Evolutionary conservation across 2,113 vertebrate genomes (phyloP), one percentile per base, ranked within the genome.

Genomic region (Stigmatopora argus): DNA sequence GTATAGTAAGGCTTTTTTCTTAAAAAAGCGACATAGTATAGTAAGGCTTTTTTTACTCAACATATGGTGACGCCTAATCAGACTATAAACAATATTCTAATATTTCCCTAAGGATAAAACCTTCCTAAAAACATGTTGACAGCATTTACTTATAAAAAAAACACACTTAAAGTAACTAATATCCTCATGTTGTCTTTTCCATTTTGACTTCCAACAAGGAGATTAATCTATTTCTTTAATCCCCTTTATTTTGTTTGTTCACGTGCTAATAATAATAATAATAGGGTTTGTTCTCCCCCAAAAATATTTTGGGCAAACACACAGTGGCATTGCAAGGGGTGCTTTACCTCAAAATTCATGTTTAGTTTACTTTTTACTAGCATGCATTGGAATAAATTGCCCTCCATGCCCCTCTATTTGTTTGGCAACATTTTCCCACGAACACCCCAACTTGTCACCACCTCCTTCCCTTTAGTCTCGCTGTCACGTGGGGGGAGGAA

Each of bases 401-500:
- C 31, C 56, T 35, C n/a, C n/a, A 4, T 21, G 1, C 15, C 46
- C 11, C 2, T 66, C 64, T 72, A 73, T 80, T 83, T 83, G 80
- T 83, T 80, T 86, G 85, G 79, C 88, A 87, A 85, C 76, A 79
- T 87, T 88, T 88, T 88, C 86, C 85, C 86, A 87, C 83, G 82
- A 69, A 79, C 74, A 60, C 70, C 67, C 55, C 18, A 58, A 77
- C 74, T 83, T 86, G 85, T 86, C 83, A 85, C 83, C 82, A 74
- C 78, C 83, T 80, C 75, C 56, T 61, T 51, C 41, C 71, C 74
- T 78, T 83, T 70, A 72, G 79, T 31, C 69, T 46, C 72, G 78
- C 57, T 80, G 79, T 83, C 78, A 81, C 64, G 52, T 61, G 69
- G 68, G 72, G 71, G 79, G 71, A 83, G 79, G 81, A 67, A 64